phyloP scores from a whole-genome alignment of 37 sponge, comb jelly and placozoan species.

The Ephydatia muelleri region DNA sequence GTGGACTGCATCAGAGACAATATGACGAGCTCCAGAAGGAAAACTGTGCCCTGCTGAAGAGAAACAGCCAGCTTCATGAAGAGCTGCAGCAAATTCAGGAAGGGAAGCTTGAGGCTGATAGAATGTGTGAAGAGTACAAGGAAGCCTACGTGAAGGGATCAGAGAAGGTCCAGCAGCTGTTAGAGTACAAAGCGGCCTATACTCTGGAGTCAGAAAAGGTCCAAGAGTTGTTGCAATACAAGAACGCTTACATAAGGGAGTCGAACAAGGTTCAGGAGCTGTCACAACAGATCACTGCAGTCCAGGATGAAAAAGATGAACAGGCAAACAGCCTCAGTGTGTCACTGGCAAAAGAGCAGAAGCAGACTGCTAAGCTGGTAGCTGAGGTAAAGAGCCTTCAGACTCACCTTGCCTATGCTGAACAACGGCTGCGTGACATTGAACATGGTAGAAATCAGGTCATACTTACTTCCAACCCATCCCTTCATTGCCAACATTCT shows the following conservation, averaged over 20 bases:
- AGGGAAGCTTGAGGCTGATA: background rate
- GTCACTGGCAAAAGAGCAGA: slow-evolving; percentile 8
- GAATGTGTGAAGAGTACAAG: background rate
- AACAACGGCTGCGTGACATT: slow-evolving; percentile 8
- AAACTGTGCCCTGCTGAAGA: slow-evolving; percentile 7
- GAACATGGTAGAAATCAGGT: background rate
- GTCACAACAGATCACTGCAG: background rate
- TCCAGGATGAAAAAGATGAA: background rate
- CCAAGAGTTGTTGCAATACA: no score
- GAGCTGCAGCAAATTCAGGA: slow-evolving; percentile 4
- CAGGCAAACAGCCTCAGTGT: background rate
- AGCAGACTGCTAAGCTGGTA: background rate
- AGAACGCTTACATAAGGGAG: background rate
- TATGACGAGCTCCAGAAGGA: background rate
- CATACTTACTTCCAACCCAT: background rate
- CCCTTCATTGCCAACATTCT: background rate
- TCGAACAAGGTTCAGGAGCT: background rate
- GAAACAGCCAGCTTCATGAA: slow-evolving; percentile 1
- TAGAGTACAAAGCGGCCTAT: background rate
- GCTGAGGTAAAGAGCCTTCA: slow-evolving; percentile 19
- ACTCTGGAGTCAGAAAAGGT: no score
- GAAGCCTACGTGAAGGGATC: background rate
- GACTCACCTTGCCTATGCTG: slow-evolving; percentile 9
- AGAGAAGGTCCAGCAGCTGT: background rate
- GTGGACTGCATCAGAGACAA: background rate